Evolutionary conservation across 1,140 invertebrate species (phyloP), one percentile per base, ranked within the genome.

Genomic region (Bombus impatiens): DNA sequence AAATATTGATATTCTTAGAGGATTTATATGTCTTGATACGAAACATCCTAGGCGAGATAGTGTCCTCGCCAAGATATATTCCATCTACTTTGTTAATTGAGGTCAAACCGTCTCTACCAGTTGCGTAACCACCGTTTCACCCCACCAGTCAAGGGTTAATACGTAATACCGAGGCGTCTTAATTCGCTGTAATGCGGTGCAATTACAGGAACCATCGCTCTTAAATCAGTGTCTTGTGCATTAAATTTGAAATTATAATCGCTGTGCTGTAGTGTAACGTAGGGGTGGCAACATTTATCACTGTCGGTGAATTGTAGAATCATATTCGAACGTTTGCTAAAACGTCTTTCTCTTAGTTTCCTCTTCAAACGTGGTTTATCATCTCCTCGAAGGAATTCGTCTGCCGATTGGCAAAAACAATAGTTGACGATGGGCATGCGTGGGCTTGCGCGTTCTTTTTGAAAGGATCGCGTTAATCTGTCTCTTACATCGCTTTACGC

Each of bases 51-150:
- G 25, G 42, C 74, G 74, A 53, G 74, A 53, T 53, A 53, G 32
- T 40, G 76, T 78, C 57, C 57, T 37, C 65, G 42, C 22, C 13
- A 80, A 80, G 65, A 68, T 47, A 47, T 68, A 44, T 37, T 47
- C 62, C 65, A 28, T 68, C 78, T 68, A 70, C 65, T 68, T 80
- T 47, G 65, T 80, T 80, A 80, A 80, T 80, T 70, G 62, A 80
- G 78, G 78, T 59, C 78, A 37, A 35, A 80, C 65, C 59, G 22
- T 47, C 65, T 28, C 25, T 53, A 80, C 28, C 28, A 13, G 10
- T 82, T 82, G 74, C 47, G 68, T 59, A 82, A 82, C 67, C 3
- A 37, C 8, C 47, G 35, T 82, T 40, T 74, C 22, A 68, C 68
- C 79, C 44, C 65, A 28, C 47, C 53, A 72, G 32, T 40, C 32